These are phyloP conservation scores for Notiomystis cincta DNA, from an alignment of 2,113 vertebrate genomes.

Conservation along the genomic window DNA sequence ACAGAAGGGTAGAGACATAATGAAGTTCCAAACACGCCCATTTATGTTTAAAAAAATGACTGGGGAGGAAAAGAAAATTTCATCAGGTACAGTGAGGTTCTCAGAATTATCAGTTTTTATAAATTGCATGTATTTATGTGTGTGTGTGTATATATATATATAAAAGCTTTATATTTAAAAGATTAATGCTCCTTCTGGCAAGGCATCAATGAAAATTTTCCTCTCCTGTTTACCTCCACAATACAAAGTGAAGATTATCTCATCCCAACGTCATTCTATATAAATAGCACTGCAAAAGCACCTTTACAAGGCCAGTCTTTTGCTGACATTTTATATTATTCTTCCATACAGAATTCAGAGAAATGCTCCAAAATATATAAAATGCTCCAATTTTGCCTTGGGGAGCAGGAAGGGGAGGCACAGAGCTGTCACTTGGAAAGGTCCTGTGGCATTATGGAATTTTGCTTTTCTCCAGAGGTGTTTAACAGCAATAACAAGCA, in stretches of 20 bases:
- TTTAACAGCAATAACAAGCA: neutral
- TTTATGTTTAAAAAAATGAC: neutral
- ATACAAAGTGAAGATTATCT: neutral
- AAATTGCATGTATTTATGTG: neutral
- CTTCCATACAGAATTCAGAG: neutral
- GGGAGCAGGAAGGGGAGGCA: neutral
- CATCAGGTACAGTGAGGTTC: neutral
- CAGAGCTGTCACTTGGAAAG: neutral
- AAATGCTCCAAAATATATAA: neutral
- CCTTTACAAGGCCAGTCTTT: neutral
- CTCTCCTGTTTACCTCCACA: neutral
- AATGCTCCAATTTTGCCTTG: neutral
- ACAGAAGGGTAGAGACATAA: neutral
- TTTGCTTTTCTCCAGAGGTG: neutral
- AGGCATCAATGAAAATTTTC: neutral
- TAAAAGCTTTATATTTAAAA: neutral
- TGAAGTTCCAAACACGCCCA: neutral
- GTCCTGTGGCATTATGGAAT: neutral
- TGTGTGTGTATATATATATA: rapidly evolving
- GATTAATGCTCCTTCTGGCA: neutral
- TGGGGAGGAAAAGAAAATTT: neutral
- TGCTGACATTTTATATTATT: neutral
- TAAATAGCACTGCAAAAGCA: neutral
- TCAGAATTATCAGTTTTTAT: neutral
- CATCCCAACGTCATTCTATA: neutral